Conservation (phyloP, 2,797 vertebrate genomes). For the Lepilemur ruficaudatus region DNA sequence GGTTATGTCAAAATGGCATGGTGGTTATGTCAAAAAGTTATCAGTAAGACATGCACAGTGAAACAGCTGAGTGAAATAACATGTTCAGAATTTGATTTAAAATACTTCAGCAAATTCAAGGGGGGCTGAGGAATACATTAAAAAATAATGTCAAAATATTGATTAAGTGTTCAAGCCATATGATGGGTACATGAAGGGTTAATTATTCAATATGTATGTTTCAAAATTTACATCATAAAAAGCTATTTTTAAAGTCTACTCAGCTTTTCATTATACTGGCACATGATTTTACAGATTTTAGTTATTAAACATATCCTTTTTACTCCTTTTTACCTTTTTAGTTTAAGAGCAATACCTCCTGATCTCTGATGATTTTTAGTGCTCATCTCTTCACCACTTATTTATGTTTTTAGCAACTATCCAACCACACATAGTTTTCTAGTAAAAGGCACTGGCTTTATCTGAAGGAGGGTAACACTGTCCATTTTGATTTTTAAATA, state of each 20-base stretch:
- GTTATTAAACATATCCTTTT: background rate
- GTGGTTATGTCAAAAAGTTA: background rate
- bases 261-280: background rate
- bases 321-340: background rate
- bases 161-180: background rate
- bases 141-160: background rate
- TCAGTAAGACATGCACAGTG: background rate
- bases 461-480: background rate
- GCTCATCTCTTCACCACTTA: background rate
- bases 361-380: background rate
- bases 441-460: background rate
- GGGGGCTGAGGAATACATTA: background rate
- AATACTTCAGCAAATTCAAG: background rate
- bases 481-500: background rate
- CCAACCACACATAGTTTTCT: background rate
- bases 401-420: background rate
- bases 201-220: background rate
- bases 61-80: background rate
- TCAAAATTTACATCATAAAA: constrained; percentile 5
- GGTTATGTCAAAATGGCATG: background rate
- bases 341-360: background rate
- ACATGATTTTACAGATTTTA: background rate
- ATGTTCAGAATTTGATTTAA: background rate
- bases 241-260: background rate
- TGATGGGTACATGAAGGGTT: background rate